Evolutionary conservation across 2,888 invertebrate genomes (phyloP), one percentile per base, ranked within the genome.

Genomic region (Epirrhoe tristata): DNA sequence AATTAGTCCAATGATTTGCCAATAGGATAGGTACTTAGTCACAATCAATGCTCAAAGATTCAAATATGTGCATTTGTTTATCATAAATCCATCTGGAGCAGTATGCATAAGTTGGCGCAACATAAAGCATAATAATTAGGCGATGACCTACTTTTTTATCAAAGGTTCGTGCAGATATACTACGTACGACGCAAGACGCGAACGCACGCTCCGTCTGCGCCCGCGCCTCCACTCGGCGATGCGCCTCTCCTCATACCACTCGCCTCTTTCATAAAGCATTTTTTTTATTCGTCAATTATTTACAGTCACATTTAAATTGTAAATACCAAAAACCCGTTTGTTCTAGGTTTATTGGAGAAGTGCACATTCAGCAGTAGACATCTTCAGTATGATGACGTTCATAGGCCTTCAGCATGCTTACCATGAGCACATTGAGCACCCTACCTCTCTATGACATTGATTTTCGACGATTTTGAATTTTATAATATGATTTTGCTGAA

Each of bases 61-160:
- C 59, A 72, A 61, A 53, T 61, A 52, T 48, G 75, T 81, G 79
- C 73, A 85, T 87, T 85, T 81, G 67, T 81, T 86, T 85, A 80
- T 69, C 82, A 86, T 86, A 83, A 86, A 88, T 86, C 81, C 83
- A 86, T 85, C 83, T 84, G 79, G 83, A 85, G 74, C 80, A 78
- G 82, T 80, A 81, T 81, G 85, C 81, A 85, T 86, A 86, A 87
- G 83, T 88, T 89, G 86, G 86, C 86, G 80, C 79, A 79, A 80
- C 84, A 84, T 86, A 83, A 80, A 84, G 81, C 82, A 87, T 91
- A 90, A 87, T 91, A 90, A 89, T 90, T 85, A 87, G 88, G 84
- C 82, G 83, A 72, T 85, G 87, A 89, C 91, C 89, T 76, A 89
- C 81, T 86, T 90, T 86, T 86, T 89, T 88, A 86, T 86, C 84